Evolutionary conservation across 1,140 invertebrate genomes (phyloP), one percentile per base, ranked within the genome.

Genomic region (Orius insidiosus): DNA sequence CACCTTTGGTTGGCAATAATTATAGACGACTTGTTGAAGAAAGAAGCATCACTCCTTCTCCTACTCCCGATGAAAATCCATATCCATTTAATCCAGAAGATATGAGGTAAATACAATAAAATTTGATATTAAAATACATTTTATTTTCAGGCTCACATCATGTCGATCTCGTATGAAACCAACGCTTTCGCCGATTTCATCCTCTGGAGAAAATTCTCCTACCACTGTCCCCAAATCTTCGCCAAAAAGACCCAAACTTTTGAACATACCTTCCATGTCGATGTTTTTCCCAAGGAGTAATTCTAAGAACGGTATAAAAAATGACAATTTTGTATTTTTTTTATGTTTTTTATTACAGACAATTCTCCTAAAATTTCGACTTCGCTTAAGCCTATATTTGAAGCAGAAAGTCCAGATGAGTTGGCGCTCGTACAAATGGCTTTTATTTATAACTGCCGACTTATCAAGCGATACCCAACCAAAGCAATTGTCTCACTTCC

Each of bases 381-480:
- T 13, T n/a, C 9, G 42, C 67, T 24, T 0, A 69, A 74, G 36
- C 79, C 78, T 1, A 77, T 86, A 46, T 93, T 78, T 61, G 86
- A 92, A 65, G 87, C 87, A 1, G 88, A 92, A 62, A 88, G 84
- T 60, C 88, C 88, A 13, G 95, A 99, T 67, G 95, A 99, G 65
- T 68, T 90, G 52, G 94, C 95, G 3, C 65, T 99, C 19, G 93
- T 98, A 0, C 79, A 93, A 62, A 92, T 90, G 14, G 92, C 94
- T 1, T 78, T 79, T 55, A 75, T 73, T 41, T 92, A 92, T 58
- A 76, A 83, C 35, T 80, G 80, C 56, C 72, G 75, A 56, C 68
- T 93, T 31, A 59, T 85, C 0, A 75, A 76, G 55, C 68, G 85
- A 49, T 75, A 79, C 49, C 75, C 83, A 8, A 75, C 78, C 46